A percentile compares a stretch with the other conserved stretches of the same genome.
Evolutionary conservation across 2,797 vertebrate species (phyloP).

Genomic region (Corythornis leucogaster): DNA sequence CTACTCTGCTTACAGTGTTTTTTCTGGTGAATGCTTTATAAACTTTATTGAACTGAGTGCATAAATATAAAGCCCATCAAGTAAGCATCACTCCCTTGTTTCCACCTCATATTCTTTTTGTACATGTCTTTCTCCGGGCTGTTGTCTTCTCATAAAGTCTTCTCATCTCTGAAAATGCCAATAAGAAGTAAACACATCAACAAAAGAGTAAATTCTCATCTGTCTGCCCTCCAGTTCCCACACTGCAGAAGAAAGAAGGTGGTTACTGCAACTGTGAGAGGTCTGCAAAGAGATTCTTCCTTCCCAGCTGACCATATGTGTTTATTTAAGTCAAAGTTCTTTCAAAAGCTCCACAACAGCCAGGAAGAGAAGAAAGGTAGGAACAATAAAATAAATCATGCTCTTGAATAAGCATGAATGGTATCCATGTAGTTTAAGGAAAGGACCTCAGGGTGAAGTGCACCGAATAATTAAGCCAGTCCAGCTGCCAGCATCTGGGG

Average conservation of each 20-base stretch:
- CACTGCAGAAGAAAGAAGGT: neutral
- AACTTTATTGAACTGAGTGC: neutral
- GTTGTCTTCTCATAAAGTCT: neutral
- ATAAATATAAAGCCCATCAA: neutral
- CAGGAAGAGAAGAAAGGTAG: neutral
- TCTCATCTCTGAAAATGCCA: neutral
- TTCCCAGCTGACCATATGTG: neutral
- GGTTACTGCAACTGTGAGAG: neutral
- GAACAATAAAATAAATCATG: neutral
- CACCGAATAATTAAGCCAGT: neutral
- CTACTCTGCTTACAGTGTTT: neutral
- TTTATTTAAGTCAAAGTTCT: neutral
- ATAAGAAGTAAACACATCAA: neutral
- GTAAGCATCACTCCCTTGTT: neutral
- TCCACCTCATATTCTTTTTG: neutral
- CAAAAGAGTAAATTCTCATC: neutral
- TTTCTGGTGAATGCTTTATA: neutral
- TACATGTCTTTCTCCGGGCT: neutral
- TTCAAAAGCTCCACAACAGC: neutral
- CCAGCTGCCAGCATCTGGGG: neutral
- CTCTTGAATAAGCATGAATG: rapidly evolving
- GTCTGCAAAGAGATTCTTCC: neutral
- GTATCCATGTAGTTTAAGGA: neutral
- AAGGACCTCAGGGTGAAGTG: neutral
- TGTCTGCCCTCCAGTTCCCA: neutral